These are phyloP conservation scores for Pegoplata infirma DNA, from an alignment of 2,888 invertebrate genomes.

Conservation along the genomic window DNA sequence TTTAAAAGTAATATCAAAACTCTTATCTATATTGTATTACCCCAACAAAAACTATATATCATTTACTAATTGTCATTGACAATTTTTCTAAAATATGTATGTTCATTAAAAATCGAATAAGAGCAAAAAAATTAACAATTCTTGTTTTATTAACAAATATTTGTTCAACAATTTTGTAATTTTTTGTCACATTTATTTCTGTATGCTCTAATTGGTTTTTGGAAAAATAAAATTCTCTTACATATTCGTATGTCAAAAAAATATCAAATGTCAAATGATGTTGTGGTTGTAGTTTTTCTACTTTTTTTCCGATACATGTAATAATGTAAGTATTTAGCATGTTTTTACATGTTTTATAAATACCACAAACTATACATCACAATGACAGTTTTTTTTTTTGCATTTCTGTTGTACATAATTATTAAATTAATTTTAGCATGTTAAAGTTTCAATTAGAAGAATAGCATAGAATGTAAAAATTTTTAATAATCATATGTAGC, in stretches of 20 bases:
- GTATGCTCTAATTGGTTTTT: constrained; percentile 40
- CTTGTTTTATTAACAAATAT: constrained; percentile 7
- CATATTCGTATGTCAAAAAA: constrained; percentile 21
- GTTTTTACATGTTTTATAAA: neutral
- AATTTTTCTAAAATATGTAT: constrained; percentile 14
- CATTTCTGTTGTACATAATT: neutral
- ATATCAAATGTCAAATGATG: constrained; percentile 35
- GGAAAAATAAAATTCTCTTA: neutral
- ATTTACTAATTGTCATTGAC: constrained; percentile 40
- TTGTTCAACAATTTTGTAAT: neutral
- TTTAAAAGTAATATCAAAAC: no score
- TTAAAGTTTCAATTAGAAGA: neutral
- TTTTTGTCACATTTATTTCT: neutral
- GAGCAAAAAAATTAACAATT: neutral
- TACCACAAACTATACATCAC: neutral
- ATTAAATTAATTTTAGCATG: neutral
- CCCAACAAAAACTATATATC: no score
- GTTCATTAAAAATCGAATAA: constrained; percentile 4
- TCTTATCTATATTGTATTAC: no score
- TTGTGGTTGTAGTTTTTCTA: constrained; percentile 28
- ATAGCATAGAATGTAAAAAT: no score
- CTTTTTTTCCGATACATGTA: neutral
- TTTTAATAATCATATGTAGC: no score
- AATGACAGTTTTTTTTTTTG: no score
- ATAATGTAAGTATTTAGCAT: neutral